phyloP scores from a whole-genome alignment of 2,888 invertebrate genomes.

The Polia nebulosa region DNA sequence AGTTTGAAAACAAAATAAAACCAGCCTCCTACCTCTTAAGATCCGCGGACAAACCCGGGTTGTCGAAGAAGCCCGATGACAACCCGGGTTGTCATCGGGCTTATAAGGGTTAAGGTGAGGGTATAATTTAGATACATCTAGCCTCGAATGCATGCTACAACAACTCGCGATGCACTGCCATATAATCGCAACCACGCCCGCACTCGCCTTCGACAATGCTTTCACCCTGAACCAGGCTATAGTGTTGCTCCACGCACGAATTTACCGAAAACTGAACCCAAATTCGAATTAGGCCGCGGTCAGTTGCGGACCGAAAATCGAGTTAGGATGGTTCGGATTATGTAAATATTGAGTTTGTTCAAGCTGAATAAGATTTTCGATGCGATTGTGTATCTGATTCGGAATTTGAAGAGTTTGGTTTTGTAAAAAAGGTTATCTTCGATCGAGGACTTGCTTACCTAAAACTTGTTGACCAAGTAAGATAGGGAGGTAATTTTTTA shows the following conservation, averaged over 20 bases:
- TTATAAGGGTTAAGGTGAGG: too few species aligned
- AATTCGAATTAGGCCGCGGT: conserved; percentile 54
- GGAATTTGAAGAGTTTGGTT: conserved; percentile 30
- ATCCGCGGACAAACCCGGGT: too few species aligned
- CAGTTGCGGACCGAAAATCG: conserved; percentile 55
- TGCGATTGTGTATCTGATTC: conserved; percentile 50
- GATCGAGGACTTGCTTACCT: conserved; percentile 15
- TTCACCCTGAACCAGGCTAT: background rate
- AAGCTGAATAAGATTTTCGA: conserved; percentile 47
- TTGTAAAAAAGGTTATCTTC: conserved; percentile 42
- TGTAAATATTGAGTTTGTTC: conserved; percentile 58
- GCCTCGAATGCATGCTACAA: too few species aligned
- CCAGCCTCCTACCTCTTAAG: too few species aligned
- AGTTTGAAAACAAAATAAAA: too few species aligned
- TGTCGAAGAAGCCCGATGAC: too few species aligned
- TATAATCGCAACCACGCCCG: background rate
- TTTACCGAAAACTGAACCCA: conserved; percentile 46
- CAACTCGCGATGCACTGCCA: too few species aligned
- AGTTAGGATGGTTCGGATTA: conserved; percentile 49
- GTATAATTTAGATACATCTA: too few species aligned
- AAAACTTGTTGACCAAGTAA: conserved; percentile 22
- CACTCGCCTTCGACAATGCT: background rate
- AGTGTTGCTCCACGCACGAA: conserved; percentile 50
- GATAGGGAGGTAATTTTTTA: conserved; percentile 20
- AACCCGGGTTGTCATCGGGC: too few species aligned